Conservation (phyloP, 2,797 vertebrate species). For the Pristis pectinata region DNA sequence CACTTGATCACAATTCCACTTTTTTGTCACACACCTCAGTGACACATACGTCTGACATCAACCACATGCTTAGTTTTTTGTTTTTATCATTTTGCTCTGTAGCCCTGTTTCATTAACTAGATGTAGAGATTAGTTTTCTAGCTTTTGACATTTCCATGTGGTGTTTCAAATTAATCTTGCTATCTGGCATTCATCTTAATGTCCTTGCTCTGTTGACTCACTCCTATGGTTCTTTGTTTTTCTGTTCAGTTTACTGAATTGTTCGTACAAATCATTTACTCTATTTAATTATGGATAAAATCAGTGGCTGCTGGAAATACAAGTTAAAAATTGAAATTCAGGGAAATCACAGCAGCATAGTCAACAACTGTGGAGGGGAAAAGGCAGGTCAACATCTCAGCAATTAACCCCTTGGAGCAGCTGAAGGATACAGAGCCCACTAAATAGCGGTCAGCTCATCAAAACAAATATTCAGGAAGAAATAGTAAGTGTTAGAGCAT, state of each 20-base stretch:
- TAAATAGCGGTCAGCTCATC: neutral
- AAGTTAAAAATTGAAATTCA: neutral
- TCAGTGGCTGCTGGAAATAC: neutral
- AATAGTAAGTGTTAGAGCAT: neutral
- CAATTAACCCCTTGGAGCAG: neutral
- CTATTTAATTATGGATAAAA: neutral
- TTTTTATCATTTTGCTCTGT: neutral
- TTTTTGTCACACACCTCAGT: neutral
- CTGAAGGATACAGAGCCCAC: neutral
- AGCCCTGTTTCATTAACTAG: neutral
- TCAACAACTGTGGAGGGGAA: neutral
- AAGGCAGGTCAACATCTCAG: too few relatives aligned
- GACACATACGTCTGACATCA: constrained; percentile 4
- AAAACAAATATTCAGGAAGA: neutral
- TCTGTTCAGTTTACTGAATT: neutral
- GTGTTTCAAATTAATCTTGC: neutral
- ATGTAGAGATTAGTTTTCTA: neutral
- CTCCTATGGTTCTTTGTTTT: neutral
- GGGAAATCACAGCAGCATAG: neutral
- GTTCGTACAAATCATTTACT: neutral
- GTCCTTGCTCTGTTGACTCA: neutral
- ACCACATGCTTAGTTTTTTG: neutral
- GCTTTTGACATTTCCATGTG: neutral
- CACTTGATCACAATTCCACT: neutral
- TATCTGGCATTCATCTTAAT: neutral